Evolutionary conservation across 1,140 invertebrate genomes (phyloP), one percentile per base, ranked within the genome.

Genomic region (Zaprionus africanus): DNA sequence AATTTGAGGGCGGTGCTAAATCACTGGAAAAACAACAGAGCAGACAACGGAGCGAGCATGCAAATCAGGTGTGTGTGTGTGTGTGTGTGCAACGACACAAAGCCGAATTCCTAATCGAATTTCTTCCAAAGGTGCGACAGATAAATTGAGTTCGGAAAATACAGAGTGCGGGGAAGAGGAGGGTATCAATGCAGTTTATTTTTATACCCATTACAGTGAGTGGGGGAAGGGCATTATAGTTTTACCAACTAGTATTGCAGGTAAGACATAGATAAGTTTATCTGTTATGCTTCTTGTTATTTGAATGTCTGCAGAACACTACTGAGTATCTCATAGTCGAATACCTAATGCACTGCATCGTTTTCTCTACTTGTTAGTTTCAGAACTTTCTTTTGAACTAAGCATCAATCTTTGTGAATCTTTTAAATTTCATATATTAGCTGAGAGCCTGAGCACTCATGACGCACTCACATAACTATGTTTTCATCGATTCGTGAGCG

Each of bases 1-100:
- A n/a, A 26, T 56, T 56, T 11, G 43, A 54, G 51, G 24, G 41
- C 22, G 75, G 34, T 81, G 83, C 68, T 88, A 87, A 87, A 87
- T 87, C 81, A 79, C 74, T 75, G 84, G 81, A 87, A 83, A 87
- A 84, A 57, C 51, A 66, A 58, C 63, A 66, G 41, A 11, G n/a
- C 53, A 12, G 56, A 36, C 31, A 56, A 28, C 24, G 53, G 13
- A 36, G 54, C 49, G 61, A 79, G 81, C 84, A 87, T 88, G 84
- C 66, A 87, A 87, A 88, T 88, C 80, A 61, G 69, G 9, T 46
- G 38, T 76, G 28, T 31, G 31, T 31, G 31, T 31, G 28, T 31
- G 28, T 34, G 31, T 34, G 3, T 31, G 28, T 34, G 31, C 31
- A 34, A 34, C 9, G 63, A 59, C 59, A 72, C 54, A 64, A 58